Conservation (phyloP, 2,113 vertebrate genomes). For the Hydropotes inermis region DNA sequence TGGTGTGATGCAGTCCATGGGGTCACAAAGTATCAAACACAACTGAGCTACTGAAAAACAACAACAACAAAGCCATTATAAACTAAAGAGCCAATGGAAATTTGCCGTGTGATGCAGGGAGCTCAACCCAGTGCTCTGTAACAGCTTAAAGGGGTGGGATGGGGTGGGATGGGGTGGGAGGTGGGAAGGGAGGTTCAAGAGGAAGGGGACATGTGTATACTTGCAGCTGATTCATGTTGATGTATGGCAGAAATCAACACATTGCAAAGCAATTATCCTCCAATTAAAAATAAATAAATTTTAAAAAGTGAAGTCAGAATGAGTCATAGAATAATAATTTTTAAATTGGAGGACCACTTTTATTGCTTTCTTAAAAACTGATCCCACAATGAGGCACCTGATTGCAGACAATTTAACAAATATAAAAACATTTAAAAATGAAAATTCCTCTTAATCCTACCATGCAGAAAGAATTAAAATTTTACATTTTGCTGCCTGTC, state of each 20-base stretch:
- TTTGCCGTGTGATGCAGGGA: neutral
- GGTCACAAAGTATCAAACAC: neutral
- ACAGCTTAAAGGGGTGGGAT: neutral
- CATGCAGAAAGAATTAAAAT: neutral
- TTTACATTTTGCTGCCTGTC: neutral
- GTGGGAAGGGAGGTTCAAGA: neutral
- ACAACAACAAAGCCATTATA: neutral
- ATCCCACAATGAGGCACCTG: neutral
- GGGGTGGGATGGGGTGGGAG: neutral
- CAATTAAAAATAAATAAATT: neutral
- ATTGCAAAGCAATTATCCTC: neutral
- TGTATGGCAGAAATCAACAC: neutral
- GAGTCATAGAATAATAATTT: neutral
- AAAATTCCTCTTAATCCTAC: neutral
- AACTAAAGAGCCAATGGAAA: neutral
- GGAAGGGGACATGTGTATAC: neutral
- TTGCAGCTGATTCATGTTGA: neutral
- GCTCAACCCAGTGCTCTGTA: neutral
- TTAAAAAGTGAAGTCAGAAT: neutral
- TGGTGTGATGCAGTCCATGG: neutral
- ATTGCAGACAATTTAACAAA: neutral
- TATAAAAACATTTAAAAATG: neutral
- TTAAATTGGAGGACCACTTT: neutral
- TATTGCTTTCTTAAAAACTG: neutral
- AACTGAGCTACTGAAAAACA: neutral